phyloP scores from a whole-genome alignment of 2,888 invertebrate genomes.

The Torymus auratus region DNA sequence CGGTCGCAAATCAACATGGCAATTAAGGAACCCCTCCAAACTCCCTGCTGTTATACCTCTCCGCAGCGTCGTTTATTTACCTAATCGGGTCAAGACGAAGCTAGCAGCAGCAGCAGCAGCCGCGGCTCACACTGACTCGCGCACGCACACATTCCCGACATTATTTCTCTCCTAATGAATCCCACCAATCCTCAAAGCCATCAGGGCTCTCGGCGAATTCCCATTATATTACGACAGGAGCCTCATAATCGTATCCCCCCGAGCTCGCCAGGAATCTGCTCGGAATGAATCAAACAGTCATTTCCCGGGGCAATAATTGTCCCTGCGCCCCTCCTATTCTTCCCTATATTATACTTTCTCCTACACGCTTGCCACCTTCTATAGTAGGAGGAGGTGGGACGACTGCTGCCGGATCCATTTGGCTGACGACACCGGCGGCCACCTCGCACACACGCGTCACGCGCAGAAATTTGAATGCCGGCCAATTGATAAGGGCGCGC shows the following conservation, averaged over 20 bases:
- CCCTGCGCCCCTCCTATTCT: background rate
- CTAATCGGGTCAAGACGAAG: too few relatives aligned
- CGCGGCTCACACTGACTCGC: too few relatives aligned
- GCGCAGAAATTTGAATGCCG: conserved; percentile 41
- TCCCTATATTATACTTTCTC: background rate
- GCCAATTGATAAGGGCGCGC: conserved; percentile 45
- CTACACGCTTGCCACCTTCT: too few relatives aligned
- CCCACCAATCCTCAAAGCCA: background rate
- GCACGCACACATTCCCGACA: background rate
- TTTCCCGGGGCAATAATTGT: conserved; percentile 36
- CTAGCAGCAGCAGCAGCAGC: too few relatives aligned
- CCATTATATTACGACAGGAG: too few relatives aligned
- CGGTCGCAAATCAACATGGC: too few relatives aligned
- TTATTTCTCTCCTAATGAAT: background rate
- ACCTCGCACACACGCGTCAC: conserved; percentile 8
- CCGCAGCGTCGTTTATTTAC: too few relatives aligned
- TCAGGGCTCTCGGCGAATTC: too few relatives aligned
- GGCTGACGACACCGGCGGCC: background rate
- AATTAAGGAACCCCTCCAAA: too few relatives aligned
- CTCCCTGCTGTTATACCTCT: too few relatives aligned
- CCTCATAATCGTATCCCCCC: too few relatives aligned
- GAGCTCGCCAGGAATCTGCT: background rate
- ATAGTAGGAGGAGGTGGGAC: too few relatives aligned
- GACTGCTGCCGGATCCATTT: conserved; percentile 14
- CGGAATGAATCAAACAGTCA: conserved; percentile 36